Conservation (phyloP, 2,888 invertebrate species). For the Idaea biselata region DNA sequence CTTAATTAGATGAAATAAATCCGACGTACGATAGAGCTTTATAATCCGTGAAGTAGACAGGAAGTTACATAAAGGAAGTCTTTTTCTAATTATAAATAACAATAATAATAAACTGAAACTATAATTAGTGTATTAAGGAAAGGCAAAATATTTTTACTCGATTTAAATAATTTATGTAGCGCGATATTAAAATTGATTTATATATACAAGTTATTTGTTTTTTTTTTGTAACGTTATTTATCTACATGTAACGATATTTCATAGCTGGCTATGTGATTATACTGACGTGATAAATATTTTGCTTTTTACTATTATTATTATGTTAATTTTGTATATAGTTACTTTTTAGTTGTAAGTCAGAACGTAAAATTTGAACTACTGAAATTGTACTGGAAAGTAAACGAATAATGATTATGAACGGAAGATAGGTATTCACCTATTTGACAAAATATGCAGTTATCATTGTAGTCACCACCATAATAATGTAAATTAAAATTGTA, state of each 20-base stretch:
- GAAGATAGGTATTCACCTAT: neutral
- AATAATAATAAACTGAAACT: neutral
- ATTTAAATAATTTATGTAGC: neutral
- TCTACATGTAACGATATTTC: neutral
- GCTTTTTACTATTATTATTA: neutral
- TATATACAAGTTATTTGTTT: neutral
- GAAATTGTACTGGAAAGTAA: neutral
- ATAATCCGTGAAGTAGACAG: neutral
- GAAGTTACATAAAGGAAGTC: neutral
- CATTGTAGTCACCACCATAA: conserved; percentile 32
- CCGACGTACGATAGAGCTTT: neutral
- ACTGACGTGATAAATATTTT: neutral
- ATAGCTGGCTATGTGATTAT: conserved; percentile 6
- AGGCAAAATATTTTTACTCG: neutral
- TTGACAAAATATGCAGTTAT: neutral
- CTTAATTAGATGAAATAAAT: neutral
- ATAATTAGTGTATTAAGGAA: neutral
- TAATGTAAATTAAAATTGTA: conserved; percentile 51
- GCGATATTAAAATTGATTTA: neutral
- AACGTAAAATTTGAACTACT: neutral
- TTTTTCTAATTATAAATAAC: neutral
- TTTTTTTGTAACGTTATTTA: neutral
- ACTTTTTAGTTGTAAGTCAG: neutral
- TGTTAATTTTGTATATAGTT: neutral
- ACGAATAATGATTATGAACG: neutral